Percentiles rank a stretch among this genome's conserved stretches.
These are phyloP conservation scores for Actinia tenebrosa DNA, from an alignment of 64 coral and sea anemone species.

Conservation along the genomic window DNA sequence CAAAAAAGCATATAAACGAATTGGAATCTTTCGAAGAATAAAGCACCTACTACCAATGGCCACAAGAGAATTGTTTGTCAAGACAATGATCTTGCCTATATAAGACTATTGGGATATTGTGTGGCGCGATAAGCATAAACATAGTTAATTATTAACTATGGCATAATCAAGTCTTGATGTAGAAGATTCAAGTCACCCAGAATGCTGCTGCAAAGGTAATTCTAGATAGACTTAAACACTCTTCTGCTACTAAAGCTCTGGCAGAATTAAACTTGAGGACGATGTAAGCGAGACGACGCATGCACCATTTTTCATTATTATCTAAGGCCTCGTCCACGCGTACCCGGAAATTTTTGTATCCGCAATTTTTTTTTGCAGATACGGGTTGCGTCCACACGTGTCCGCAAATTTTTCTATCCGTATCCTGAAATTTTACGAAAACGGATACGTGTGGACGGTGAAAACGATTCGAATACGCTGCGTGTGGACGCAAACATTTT, in stretches of 20 bases:
- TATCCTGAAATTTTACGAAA: too few species aligned
- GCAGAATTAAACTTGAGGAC: neutral
- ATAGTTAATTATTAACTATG: too few species aligned
- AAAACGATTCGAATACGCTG: too few species aligned
- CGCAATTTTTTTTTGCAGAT: too few species aligned
- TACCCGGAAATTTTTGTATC: too few species aligned
- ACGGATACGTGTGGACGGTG: too few species aligned
- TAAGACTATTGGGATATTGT: neutral
- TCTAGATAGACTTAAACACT: conserved; percentile 22
- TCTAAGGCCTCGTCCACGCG: too few species aligned
- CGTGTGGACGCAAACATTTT: too few species aligned
- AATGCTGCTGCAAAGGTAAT: conserved; percentile 30
- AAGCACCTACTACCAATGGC: conserved; percentile 27
- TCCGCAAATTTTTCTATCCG: too few species aligned
- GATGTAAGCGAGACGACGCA: conserved; percentile 8
- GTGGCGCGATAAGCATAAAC: conserved; percentile 13
- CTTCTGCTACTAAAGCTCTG: conserved; percentile 23
- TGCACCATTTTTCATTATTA: neutral
- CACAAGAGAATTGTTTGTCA: conserved; percentile 13
- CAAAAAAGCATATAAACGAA: conserved; percentile 33
- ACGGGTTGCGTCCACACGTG: too few species aligned
- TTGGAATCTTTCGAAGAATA: conserved; percentile 33
- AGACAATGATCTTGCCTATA: conserved; percentile 23
- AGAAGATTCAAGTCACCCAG: conserved; percentile 11
- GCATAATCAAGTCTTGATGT: conserved; percentile 26